Evolutionary conservation across 64 coral and sea anemone species (phyloP), one percentile per base, ranked within the genome.

Genomic region (Dendronephthya gigantea): DNA sequence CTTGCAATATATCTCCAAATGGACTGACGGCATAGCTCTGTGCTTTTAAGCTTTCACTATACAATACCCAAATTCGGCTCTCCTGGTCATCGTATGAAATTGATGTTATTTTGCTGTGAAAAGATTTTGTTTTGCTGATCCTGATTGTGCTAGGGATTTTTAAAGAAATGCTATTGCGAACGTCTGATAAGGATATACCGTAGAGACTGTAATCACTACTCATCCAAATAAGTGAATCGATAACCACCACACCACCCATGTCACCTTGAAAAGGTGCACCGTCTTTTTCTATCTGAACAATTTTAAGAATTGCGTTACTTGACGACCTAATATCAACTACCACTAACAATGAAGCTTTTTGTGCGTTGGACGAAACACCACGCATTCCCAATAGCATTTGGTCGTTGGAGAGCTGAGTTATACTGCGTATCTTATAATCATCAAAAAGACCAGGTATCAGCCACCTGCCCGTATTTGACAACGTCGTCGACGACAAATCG

Each of bases 361-460:
- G 83, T 68, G 88, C 31, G 55, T 93, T 93, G 1, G 89, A 87
- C n/a, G 94, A 90, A 13, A 97, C 94, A 10, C 94, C 94, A 22
- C 90, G 87, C 94, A 97, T 97, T 9, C 86, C 87, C 2, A 97
- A 86, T 82, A 97, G 38, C 81, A 91, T 84, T 13, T 87, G n/a
- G 34, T 36, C 50, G 4, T 56, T 40, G 11, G 94, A 89, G 19
- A 97, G 62, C 22, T 97, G 86, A 0, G 94, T 39, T 15, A 93
- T 93, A 22, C 89, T 91, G 25, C 91, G 40, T 2, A 83, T 91
- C 55, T 97, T 97, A 48, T 97, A 97, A 32, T 97, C 85, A 41
- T 93, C 94, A 81, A 93, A 97, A 4, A 97, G 87, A 1, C 94
- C 94, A 0, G 94, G 94, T 49, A 90, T 89, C 9, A 93, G 75